Base-by-base conservation (phyloP, 2,797 vertebrate genomes). In the Pyrocephalus nanus region DNA sequence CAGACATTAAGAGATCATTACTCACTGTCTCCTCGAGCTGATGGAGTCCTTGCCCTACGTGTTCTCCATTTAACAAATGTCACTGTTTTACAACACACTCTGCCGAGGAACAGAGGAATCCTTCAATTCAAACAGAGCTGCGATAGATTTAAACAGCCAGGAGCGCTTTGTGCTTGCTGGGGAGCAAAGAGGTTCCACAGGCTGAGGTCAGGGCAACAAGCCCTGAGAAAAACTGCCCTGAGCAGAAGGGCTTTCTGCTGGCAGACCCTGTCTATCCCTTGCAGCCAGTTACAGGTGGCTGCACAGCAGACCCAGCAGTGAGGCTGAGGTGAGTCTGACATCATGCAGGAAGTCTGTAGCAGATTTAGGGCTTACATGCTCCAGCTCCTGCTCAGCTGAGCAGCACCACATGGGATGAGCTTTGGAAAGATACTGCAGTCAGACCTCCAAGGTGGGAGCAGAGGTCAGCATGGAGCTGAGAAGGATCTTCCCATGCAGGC, bases 21-120 rank as follows among this genome's bases (percentile, higher is more conserved):
- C 77, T 97, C 96, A 95, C 90, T 94, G 95, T 95, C 96, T 96
- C 72, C 77, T 95, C 45, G 50, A 95, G 74, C 83, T 93, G 96
- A 96, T 90, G 93, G 83, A 97, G 96, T 76, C 94, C 88, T 95
- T 95, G 94, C 95, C 93, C 94, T 96, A 30, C 0, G n/a, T 95
- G 95, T 95, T 97, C 95, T 92, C 94, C 93, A 88, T 93, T 97
- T 96, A 95, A 96, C 93, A 96, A 97, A 96, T 93, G 93, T 95
- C 96, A 95, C 86, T 82, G 91, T 94, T 96, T 96, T 96, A 95
- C 96, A 96, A 89, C 86, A 79, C 77, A 21, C 67, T 84, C 74
- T 0, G 6, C 64, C 0, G 3, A 92, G 67, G 74, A 95, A 82
- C 86, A 86, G 93, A 78, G 83, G 83, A 94, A 90, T 94, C 91